phyloP scores from a whole-genome alignment of 2,113 vertebrate species.

The Macquaria ambigua region DNA sequence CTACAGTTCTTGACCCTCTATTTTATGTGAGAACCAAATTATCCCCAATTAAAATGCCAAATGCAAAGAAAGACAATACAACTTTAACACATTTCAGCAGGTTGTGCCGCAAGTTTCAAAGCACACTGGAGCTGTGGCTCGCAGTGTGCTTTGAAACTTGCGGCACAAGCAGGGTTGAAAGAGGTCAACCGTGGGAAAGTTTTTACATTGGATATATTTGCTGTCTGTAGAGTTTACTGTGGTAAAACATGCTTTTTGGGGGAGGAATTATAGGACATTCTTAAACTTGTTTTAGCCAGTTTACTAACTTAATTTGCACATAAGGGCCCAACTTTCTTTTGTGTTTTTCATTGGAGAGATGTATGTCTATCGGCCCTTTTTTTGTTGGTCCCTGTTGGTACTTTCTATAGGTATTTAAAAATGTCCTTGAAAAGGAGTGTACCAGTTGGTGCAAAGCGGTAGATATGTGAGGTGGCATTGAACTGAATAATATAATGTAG shows the following conservation, averaged over 20 bases:
- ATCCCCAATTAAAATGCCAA: conserved; percentile 25
- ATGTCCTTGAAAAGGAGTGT: neutral
- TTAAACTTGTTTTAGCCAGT: conserved; percentile 14
- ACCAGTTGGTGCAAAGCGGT: neutral
- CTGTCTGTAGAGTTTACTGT: conserved; percentile 6
- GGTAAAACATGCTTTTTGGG: neutral
- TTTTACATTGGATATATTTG: neutral
- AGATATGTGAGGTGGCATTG: neutral
- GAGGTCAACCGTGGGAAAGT: neutral
- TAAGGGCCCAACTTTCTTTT: neutral
- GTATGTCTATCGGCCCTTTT: neutral
- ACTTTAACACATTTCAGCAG: neutral
- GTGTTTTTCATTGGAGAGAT: neutral
- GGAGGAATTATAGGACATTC: neutral
- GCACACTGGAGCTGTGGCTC: neutral
- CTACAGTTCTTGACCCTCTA: neutral
- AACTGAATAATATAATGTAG: neutral
- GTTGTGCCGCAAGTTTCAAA: too few relatives aligned
- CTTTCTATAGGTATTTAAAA: neutral
- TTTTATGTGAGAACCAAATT: conserved; percentile 13
- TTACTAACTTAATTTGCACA: neutral
- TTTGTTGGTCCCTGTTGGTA: neutral
- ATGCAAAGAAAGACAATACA: conserved; percentile 22
- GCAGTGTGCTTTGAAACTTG: conserved; percentile 8
- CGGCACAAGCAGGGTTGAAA: conserved; percentile 10